These are phyloP conservation scores for Oscheius onirici DNA, from an alignment of 2,888 invertebrate genomes.

Conservation along the genomic window DNA sequence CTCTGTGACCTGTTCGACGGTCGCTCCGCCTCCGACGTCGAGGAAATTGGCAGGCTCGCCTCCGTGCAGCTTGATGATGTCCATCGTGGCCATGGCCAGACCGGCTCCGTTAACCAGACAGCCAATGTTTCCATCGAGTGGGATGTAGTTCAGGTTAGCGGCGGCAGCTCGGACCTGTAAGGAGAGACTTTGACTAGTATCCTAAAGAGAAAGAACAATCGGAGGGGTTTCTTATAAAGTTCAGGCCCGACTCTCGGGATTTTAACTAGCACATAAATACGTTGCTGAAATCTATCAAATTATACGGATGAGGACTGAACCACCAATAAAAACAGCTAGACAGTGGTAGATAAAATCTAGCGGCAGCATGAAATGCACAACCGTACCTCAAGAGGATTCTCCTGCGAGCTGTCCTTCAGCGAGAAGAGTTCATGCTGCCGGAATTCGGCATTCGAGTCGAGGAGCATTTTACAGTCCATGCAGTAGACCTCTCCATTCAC, in stretches of 20 bases:
- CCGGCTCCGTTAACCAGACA: constrained; percentile 98
- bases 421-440: constrained; percentile 86
- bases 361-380: no score
- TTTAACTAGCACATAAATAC: no score
- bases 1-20: constrained; percentile 80
- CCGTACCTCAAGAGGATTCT: constrained; percentile 54
- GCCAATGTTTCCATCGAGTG: constrained; percentile 96
- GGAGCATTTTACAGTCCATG: constrained; percentile 97
- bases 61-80: constrained; percentile 94
- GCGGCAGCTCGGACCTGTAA: constrained; percentile 91
- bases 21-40: constrained; percentile 95
- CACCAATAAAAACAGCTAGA: no score
- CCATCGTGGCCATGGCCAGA: constrained; percentile 99
- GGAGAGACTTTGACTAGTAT: no score
- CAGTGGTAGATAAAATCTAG: no score
- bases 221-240: background rate
- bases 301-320: no score
- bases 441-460: constrained; percentile 97
- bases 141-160: constrained; percentile 93
- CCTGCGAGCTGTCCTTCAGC: constrained; percentile 64
- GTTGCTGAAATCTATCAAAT: background rate
- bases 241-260: no score
- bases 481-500: constrained; percentile 81
- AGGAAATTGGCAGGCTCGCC: constrained; percentile 97
- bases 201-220: constrained; percentile 74